Conservation (phyloP, 2,113 vertebrate species). For the Archilochus colubris region DNA sequence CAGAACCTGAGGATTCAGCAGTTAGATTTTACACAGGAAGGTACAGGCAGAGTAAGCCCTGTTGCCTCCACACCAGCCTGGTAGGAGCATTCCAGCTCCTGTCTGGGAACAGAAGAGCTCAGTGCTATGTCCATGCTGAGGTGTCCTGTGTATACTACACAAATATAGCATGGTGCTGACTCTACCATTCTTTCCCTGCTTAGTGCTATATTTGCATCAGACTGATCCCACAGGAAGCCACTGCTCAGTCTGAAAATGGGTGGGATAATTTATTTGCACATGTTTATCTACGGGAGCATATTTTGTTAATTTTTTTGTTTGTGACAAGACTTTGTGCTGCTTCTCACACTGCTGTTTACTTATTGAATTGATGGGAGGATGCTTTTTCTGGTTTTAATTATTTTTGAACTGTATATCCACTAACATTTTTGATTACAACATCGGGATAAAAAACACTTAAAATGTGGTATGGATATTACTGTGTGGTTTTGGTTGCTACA, state of each 20-base stretch:
- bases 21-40: neutral
- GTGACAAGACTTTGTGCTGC: neutral
- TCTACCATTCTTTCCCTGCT: neutral
- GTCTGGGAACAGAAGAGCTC: neutral
- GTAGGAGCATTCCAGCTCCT: neutral
- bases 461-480: neutral
- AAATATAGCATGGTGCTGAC: neutral
- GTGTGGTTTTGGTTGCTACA: neutral
- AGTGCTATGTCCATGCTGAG: neutral
- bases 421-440: neutral
- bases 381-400: neutral
- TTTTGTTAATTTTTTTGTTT: neutral
- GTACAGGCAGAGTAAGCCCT: neutral
- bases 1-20: neutral
- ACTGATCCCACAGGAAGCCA: neutral
- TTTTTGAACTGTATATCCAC: neutral
- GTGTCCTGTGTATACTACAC: neutral
- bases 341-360: neutral
- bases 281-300: neutral
- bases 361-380: neutral
- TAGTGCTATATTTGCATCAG: rapidly evolving
- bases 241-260: neutral
- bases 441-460: neutral
- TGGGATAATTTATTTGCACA: neutral
- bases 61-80: rapidly evolving